phyloP scores from a whole-genome alignment of 2,888 invertebrate genomes.

The Drosophila meridiana region DNA sequence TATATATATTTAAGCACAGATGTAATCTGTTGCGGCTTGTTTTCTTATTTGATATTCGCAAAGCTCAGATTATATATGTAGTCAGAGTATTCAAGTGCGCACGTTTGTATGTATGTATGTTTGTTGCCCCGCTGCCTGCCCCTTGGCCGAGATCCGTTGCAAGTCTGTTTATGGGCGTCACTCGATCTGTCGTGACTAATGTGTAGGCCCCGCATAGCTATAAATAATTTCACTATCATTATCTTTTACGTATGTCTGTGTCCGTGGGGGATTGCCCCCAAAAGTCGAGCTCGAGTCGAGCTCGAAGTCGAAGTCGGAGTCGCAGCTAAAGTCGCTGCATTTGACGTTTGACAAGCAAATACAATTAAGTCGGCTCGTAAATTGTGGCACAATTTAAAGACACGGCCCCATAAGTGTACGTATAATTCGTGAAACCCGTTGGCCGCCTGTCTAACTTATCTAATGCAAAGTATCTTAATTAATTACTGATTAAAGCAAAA shows the following conservation, averaged over 20 bases:
- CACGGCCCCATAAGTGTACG: not conserved
- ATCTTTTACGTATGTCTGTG: slow-evolving; percentile 32
- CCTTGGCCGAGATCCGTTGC: not conserved
- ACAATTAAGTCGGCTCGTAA: slow-evolving; percentile 74
- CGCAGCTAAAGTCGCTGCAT: slow-evolving; percentile 4
- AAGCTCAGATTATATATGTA: slow-evolving; percentile 10
- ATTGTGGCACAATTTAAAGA: slow-evolving; percentile 61
- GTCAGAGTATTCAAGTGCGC: slow-evolving; percentile 13
- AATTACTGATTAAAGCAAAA: slow-evolving; percentile 67
- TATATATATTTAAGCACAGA: slow-evolving; percentile 3
- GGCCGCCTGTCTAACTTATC: slow-evolving; percentile 62
- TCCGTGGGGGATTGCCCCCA: slow-evolving; percentile 53
- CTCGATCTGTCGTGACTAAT: slow-evolving; percentile 52
- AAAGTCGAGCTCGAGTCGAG: slow-evolving; percentile 19
- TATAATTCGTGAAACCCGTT: slow-evolving; percentile 41
- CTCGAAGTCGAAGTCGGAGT: slow-evolving; percentile 1
- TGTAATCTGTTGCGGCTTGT: slow-evolving; percentile 33
- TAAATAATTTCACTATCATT: slow-evolving; percentile 65
- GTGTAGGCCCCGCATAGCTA: slow-evolving; percentile 59
- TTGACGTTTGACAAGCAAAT: slow-evolving; percentile 75
- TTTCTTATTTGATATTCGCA: slow-evolving; percentile 14
- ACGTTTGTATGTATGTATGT: not conserved
- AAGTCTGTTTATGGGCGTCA: slow-evolving; percentile 24
- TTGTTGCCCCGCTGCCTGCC: not conserved
- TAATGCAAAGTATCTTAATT: slow-evolving; percentile 76